Base-by-base conservation (phyloP, 2,113 vertebrate species). In the Lanius ludovicianus region DNA sequence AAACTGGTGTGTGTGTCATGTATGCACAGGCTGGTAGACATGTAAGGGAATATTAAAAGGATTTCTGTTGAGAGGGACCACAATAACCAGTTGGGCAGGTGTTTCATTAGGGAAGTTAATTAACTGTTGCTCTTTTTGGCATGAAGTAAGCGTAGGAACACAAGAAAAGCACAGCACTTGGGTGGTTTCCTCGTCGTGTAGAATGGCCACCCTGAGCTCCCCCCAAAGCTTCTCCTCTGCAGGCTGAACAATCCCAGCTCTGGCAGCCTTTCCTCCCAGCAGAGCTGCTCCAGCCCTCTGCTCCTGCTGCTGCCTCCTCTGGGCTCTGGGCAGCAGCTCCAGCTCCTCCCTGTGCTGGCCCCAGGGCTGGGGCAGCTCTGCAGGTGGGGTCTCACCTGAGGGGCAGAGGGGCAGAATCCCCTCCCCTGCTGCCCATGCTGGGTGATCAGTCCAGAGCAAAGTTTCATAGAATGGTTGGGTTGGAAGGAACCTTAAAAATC, bases 401-500 rank as follows among this genome's bases (percentile, higher is more conserved):
- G 37, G 33, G 11, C 70, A 57, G 5, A 68, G 71, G 47, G 39
- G 55, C 57, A 80, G 1, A 6, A 50, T 42, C 25, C 35, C 35
- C 46, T 42, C 1, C 49, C 49, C 59, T 73, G 59, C 49, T 80
- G 59, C 59, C 42, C 42, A 1, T 0, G 0, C 17, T 28, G 35
- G 23, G 31, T 8, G 15, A 1, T 50, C 68, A 81, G 68, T 1
- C 37, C 59, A 37, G 28, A 15, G 9, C 0, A 0, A 22, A 24
- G 6, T 52, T 89, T 52, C 18, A 20, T 5, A 4, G 60, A 39
- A 50, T 57, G 14, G 5, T 18, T 41, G 33, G 18, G 33, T 46
- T 52, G 37, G 19, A 28, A 65, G 5, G 52, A 1, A 21, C 14
- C 22, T n/a, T 7, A 20, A 52, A 65, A 0, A 0, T 0, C 44